Percentiles rank a stretch among this genome's conserved stretches.
Evolutionary conservation across 1,140 invertebrate species (phyloP).

Genomic region (Wiebesia pumilae): DNA sequence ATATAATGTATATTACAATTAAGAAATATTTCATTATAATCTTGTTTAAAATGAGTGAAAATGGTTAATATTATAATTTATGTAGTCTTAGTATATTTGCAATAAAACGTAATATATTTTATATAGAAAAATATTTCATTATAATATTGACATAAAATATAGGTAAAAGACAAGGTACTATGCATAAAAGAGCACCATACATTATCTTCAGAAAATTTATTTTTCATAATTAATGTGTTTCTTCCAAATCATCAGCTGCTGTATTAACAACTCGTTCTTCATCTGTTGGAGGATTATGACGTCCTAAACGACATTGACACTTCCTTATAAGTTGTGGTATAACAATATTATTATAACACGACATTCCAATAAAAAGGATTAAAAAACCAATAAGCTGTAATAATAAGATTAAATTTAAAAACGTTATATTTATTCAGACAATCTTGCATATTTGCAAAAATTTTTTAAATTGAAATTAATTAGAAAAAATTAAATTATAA

Average conservation of each 20-base stretch:
- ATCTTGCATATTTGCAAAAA: no score
- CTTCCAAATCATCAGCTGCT: constrained; percentile 67
- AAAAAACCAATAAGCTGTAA: constrained; percentile 83
- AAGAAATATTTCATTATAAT: not conserved
- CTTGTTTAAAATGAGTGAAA: no score
- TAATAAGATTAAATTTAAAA: constrained; percentile 36
- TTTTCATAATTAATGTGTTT: constrained; percentile 41
- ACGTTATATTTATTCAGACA: no score
- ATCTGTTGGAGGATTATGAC: constrained; percentile 60
- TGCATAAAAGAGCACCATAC: not conserved
- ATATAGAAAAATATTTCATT: not conserved
- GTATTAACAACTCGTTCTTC: constrained; percentile 68
- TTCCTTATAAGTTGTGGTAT: constrained; percentile 71
- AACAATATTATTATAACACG: constrained; percentile 84
- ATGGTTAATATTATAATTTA: not conserved
- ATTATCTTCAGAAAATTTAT: not conserved
- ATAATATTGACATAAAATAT: not conserved
- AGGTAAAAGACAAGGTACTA: not conserved
- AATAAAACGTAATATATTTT: not conserved
- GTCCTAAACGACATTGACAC: constrained; percentile 59
- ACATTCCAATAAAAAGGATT: constrained; percentile 84
- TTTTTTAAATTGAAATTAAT: no score
- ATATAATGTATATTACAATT: not conserved
- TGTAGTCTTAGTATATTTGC: not conserved
- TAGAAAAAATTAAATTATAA: no score